A percentile compares a stretch with the other conserved stretches of the same genome.
These are phyloP conservation scores for Neolamprologus sp. DNA, from an alignment of 2,113 vertebrate genomes.

Conservation along the genomic window DNA sequence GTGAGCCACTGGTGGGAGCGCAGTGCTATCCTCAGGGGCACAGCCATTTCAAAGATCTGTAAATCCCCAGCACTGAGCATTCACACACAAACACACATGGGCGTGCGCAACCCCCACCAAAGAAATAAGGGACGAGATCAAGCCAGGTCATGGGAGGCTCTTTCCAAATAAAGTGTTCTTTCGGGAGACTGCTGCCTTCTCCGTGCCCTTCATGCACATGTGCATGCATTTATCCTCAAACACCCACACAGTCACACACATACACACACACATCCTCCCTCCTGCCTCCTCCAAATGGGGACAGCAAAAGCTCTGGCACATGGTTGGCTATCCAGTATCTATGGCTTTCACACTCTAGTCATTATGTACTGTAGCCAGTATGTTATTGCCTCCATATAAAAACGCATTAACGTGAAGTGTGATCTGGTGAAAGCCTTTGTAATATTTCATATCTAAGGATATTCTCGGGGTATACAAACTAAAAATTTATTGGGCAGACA, in stretches of 20 bases:
- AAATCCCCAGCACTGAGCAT: slow-evolving; percentile 22
- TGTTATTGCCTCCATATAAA: not conserved
- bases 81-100: not conserved
- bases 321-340: not conserved
- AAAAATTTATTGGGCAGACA: not conserved
- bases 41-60: slow-evolving; percentile 15
- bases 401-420: not conserved
- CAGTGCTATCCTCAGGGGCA: not conserved
- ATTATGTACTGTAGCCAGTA: not conserved
- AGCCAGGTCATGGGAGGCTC: slow-evolving; percentile 48
- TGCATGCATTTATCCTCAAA: not conserved
- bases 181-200: slow-evolving; percentile 26
- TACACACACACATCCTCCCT: not conserved
- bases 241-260: not conserved
- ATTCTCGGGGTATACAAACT: not conserved
- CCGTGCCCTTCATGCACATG: slow-evolving; percentile 39
- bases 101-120: not conserved
- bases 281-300: not conserved
- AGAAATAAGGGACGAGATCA: slow-evolving; percentile 38
- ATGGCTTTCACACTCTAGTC: not conserved
- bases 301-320: not conserved
- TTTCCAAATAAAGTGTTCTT: slow-evolving; percentile 38
- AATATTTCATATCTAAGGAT: not conserved
- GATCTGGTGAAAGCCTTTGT: not conserved
- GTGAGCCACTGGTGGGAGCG: slow-evolving; percentile 4